phyloP scores from a whole-genome alignment of 2,888 invertebrate genomes.

The Drosophila paucipuncta region DNA sequence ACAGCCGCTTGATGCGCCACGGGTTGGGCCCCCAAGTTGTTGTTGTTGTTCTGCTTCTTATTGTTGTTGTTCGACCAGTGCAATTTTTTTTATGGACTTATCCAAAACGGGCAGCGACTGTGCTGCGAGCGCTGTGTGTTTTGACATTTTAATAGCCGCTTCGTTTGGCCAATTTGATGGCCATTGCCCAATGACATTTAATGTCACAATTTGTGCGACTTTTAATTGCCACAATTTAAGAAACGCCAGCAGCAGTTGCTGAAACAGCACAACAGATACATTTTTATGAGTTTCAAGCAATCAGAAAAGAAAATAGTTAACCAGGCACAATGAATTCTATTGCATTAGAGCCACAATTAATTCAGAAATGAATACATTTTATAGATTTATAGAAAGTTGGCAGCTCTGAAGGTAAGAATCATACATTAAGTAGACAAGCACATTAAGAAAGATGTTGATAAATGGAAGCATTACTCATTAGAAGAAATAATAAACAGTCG shows the following conservation, averaged over 20 bases:
- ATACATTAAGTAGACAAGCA: background rate
- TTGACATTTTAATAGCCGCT: constrained; percentile 76
- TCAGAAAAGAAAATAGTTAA: background rate
- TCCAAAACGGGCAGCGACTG: constrained; percentile 64
- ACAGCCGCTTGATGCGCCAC: constrained; percentile 69
- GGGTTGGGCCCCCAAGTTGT: constrained; percentile 59
- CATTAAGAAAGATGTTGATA: background rate
- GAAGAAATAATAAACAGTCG: background rate
- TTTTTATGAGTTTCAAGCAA: background rate
- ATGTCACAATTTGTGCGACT: constrained; percentile 71
- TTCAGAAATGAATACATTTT: background rate
- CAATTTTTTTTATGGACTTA: constrained; percentile 60
- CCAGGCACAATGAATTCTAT: background rate
- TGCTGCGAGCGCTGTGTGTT: constrained; percentile 52
- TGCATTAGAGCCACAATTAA: background rate
- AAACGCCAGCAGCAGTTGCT: background rate
- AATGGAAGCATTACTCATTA: background rate
- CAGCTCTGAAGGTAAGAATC: background rate
- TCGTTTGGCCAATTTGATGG: constrained; percentile 62
- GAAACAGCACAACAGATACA: background rate
- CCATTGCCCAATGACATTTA: constrained; percentile 63
- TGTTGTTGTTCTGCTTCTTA: background rate
- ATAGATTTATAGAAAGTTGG: background rate
- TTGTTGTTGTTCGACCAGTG: constrained; percentile 38
- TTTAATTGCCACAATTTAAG: constrained; percentile 50